Evolutionary conservation across 2,888 invertebrate species (phyloP), one percentile per base, ranked within the genome.

Genomic region (Mechanitis mazaeus): DNA sequence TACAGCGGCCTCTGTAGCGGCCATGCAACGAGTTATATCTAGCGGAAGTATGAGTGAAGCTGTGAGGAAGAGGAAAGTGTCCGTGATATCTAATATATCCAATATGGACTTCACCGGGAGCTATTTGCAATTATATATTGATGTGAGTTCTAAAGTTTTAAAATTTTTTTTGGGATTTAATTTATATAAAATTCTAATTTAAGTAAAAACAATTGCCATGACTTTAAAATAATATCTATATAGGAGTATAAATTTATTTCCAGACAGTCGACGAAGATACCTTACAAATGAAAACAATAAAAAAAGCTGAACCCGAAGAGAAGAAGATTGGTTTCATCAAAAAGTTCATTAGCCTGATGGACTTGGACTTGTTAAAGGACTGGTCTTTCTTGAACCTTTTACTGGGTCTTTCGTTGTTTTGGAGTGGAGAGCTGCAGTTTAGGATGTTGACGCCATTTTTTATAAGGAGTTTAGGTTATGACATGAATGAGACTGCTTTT

Each of bases 91-190:
- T 28, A 94, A 93, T 75, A 92, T 94, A 69, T 94, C 94, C 0
- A 92, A 93, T 70, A 92, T 94, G 91, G 94, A 94, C 81, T 94
- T 94, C 79, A 94, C 93, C 45, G 94, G 94, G 66, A 94, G 94
- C 71, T 94, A 93, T 75, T 82, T 94, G 64, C 94, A 94, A 75
- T 86, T 94, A 63, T 94, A 94, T 78, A 86, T 94, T 67, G 93
- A 93, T 80, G 93, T 93, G 78, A 83, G 91, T 84, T 45, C 9
- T 46, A 0, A 28, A 3, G 6, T 60, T 65, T 12, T 53, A 54
- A 47, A 20, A 46, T 35, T 64, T 55, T 33, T 58, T 68, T 63
- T 59, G 31, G 7, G 50, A 61, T 33, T 60, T 63, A 45, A 56
- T 50, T 45, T 31, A 4, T n/a, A 1, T 45, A 20, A 20, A 20